phyloP scores from a whole-genome alignment of 2,888 invertebrate genomes.

The Latrodectus elegans region DNA sequence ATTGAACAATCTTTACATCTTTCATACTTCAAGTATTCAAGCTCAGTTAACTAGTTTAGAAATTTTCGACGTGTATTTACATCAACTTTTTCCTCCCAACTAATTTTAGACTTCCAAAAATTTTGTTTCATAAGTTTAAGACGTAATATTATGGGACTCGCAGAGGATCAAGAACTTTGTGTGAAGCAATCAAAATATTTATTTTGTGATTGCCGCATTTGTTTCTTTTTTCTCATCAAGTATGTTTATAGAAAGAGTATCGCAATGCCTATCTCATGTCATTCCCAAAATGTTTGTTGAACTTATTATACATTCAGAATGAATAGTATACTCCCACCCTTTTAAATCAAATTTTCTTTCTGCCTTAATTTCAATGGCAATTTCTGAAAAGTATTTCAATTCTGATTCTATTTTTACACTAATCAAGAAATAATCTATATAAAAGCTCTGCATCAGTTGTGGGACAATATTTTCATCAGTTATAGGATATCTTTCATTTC shows the following conservation, averaged over 20 bases:
- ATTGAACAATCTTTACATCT: background rate
- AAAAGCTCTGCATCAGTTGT: slow-evolving; percentile 10
- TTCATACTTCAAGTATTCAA: slow-evolving; percentile 25
- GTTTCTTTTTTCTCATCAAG: background rate
- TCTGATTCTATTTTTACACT: background rate
- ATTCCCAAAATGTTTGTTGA: slow-evolving; percentile 26
- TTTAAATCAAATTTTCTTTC: slow-evolving; percentile 20
- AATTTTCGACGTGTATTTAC: slow-evolving; percentile 11
- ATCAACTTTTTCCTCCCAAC: slow-evolving; percentile 26
- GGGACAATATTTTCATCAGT: background rate
- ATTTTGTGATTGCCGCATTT: background rate
- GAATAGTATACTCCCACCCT: slow-evolving; percentile 10
- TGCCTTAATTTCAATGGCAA: slow-evolving; percentile 19
- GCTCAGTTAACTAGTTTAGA: slow-evolving; percentile 24
- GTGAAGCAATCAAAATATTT: background rate
- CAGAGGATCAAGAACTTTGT: slow-evolving; percentile 20
- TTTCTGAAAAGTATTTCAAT: slow-evolving; percentile 5
- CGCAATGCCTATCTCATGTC: background rate
- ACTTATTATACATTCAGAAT: background rate
- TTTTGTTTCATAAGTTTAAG: slow-evolving; percentile 24
- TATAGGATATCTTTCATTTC: slow-evolving; percentile 10
- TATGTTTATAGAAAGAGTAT: slow-evolving; percentile 21
- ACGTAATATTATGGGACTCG: slow-evolving; percentile 7
- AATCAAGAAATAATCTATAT: slow-evolving; percentile 16
- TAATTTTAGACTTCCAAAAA: slow-evolving; percentile 29